Conservation (phyloP, 2,888 invertebrate genomes). For the Thecophora atra region DNA sequence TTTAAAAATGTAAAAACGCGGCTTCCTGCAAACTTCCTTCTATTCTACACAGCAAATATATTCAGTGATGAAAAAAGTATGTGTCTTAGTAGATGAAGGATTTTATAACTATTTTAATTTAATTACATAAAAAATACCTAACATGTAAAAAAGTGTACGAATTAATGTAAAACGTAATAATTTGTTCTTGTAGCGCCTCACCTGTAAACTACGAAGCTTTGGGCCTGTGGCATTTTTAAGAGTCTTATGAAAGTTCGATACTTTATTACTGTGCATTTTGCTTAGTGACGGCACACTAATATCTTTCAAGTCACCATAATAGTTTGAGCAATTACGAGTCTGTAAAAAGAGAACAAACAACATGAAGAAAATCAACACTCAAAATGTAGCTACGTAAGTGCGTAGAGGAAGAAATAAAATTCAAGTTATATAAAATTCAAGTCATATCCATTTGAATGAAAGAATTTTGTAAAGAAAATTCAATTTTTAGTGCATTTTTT, state of each 20-base stretch:
- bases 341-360: constrained; percentile 55
- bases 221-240: constrained; percentile 87
- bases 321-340: constrained; percentile 75
- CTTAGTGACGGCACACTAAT: constrained; percentile 88
- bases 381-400: background rate
- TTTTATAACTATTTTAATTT: no score
- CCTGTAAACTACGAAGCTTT: constrained; percentile 88
- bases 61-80: no score
- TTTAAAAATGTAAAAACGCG: no score
- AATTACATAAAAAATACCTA: no score
- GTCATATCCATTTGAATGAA: no score
- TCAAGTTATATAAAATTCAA: no score
- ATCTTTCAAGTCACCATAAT: constrained; percentile 89
- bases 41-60: no score
- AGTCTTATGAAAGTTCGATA: constrained; percentile 94
- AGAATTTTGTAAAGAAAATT: background rate
- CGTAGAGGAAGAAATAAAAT: no score
- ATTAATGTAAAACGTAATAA: background rate
- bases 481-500: no score
- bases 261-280: constrained; percentile 88
- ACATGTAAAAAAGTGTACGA: background rate
- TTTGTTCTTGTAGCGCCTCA: constrained; percentile 65
- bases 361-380: constrained; percentile 5
- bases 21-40: no score
- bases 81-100: no score